phyloP scores from a whole-genome alignment of 2,113 vertebrate genomes.

The Zingel zingel region DNA sequence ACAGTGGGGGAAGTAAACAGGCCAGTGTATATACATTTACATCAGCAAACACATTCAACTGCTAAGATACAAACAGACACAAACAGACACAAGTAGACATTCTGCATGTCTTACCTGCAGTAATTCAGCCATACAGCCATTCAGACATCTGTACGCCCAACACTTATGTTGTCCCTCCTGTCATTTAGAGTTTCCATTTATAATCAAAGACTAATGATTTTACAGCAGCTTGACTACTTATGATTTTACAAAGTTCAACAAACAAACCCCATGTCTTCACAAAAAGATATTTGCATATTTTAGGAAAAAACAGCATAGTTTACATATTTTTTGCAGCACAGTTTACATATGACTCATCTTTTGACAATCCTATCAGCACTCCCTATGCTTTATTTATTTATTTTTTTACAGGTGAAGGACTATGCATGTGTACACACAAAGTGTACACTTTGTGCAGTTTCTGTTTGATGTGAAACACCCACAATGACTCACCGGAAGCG shows the following conservation, averaged over 20 bases:
- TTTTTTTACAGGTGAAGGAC: not conserved
- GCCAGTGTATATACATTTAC: constrained; percentile 20
- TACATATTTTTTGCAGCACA: not conserved
- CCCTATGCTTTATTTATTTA: constrained; percentile 1
- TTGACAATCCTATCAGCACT: not conserved
- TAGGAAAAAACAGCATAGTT: not conserved
- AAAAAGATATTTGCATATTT: no score
- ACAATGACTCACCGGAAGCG: constrained; percentile 9
- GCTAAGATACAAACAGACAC: constrained; percentile 5
- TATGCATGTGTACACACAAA: not conserved
- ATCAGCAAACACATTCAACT: constrained; percentile 30
- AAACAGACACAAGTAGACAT: not conserved
- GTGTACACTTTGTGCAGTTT: not conserved
- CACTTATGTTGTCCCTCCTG: not conserved
- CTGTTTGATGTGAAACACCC: constrained; percentile 18
- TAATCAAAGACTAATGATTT: not conserved
- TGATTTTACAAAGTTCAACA: not conserved
- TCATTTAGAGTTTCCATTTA: not conserved
- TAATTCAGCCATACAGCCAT: no score
- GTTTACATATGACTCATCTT: constrained; percentile 41
- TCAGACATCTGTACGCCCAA: not conserved
- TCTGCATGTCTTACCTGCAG: no score
- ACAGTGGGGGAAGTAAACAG: constrained; percentile 51
- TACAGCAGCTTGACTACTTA: no score
- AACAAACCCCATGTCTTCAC: not conserved